These are phyloP conservation scores for Manduca sexta DNA, from an alignment of 1,140 invertebrate species.

Conservation along the genomic window DNA sequence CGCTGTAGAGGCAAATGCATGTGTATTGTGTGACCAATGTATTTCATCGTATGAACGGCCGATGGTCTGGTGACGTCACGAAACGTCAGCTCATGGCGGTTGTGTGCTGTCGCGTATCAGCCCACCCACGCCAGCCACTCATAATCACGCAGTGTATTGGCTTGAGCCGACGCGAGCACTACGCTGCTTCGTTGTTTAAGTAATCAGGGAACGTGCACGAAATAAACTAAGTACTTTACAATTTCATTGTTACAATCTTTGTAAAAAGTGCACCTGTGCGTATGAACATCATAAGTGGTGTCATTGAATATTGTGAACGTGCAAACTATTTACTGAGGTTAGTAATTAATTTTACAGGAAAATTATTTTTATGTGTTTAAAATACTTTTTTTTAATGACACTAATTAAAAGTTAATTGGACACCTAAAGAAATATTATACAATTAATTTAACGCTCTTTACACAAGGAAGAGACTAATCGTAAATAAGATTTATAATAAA, in stretches of 20 bases:
- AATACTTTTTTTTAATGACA: too few species aligned
- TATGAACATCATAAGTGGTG: not conserved
- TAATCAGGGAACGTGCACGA: too few species aligned
- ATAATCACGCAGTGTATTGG: constrained; percentile 9
- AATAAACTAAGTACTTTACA: not conserved
- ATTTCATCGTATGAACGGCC: constrained; percentile 5
- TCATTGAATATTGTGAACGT: not conserved
- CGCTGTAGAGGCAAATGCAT: constrained; percentile 3
- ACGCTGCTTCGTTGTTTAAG: constrained; percentile 18
- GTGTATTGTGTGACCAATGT: constrained; percentile 2
- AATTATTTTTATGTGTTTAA: too few species aligned
- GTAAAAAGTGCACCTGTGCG: not conserved
- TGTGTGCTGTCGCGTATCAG: constrained; percentile 11
- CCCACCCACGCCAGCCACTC: constrained; percentile 16
- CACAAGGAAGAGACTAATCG: too few species aligned
- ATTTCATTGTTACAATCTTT: constrained; percentile 11
- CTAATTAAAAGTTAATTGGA: too few species aligned
- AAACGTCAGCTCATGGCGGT: constrained; percentile 17
- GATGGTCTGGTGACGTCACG: constrained; percentile 19
- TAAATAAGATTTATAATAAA: too few species aligned
- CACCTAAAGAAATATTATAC: too few species aligned
- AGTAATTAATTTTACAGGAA: not conserved
- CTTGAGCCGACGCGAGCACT: constrained; percentile 25
- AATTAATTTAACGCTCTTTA: too few species aligned
- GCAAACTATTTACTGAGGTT: not conserved